phyloP scores from a whole-genome alignment of 2,888 invertebrate genomes.

The Pterostichus niger region DNA sequence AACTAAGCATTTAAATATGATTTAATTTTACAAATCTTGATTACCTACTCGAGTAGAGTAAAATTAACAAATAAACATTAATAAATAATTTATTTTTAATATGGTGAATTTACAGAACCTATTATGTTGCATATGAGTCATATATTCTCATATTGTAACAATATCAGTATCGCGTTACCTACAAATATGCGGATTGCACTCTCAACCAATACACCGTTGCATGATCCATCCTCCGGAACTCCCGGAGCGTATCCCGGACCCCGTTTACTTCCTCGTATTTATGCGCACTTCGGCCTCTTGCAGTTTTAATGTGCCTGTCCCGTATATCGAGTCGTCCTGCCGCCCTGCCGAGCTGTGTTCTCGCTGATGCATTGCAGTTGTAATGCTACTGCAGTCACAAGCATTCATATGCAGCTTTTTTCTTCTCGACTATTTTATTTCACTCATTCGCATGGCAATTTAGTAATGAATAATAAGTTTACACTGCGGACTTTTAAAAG shows the following conservation, averaged over 20 bases:
- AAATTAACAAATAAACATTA: too few species aligned
- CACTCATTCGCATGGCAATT: constrained; percentile 43
- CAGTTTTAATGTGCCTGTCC: constrained; percentile 16
- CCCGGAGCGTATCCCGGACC: not conserved
- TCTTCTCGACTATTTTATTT: constrained; percentile 23
- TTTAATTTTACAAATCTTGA: too few species aligned
- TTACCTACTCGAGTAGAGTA: too few species aligned
- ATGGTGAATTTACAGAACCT: too few species aligned
- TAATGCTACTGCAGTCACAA: constrained; percentile 17
- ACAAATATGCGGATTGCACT: too few species aligned
- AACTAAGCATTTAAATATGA: too few species aligned
- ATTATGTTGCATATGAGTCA: too few species aligned
- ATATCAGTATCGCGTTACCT: too few species aligned
- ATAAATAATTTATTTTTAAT: too few species aligned
- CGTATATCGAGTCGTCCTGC: not conserved
- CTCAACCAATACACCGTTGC: too few species aligned
- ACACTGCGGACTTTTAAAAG: constrained; percentile 51
- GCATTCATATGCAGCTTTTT: constrained; percentile 41
- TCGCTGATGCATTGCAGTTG: constrained; percentile 41
- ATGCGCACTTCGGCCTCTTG: constrained; percentile 16
- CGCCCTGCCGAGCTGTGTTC: not conserved
- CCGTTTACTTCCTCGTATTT: not conserved
- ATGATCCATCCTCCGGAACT: not conserved
- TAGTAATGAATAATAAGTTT: constrained; percentile 58
- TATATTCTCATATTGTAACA: too few species aligned